Conservation (phyloP, 2,797 vertebrate species). For the Phoxinus dragarum region DNA sequence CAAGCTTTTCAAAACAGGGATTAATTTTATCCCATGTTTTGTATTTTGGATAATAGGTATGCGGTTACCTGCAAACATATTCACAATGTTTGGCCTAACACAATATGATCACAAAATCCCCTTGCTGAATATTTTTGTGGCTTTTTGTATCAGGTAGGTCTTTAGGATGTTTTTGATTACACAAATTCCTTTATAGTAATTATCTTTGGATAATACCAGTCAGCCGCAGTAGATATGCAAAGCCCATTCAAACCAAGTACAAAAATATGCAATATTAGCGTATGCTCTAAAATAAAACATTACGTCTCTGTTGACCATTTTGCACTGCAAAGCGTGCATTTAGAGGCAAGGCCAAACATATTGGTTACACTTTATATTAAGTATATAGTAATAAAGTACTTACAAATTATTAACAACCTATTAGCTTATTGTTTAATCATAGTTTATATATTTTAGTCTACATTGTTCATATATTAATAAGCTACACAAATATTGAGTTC, state of each 20-base stretch:
- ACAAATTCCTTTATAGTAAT: background rate
- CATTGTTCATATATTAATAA: too few species aligned
- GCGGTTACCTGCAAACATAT: conserved; percentile 21
- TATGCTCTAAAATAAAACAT: background rate
- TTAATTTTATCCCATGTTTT: background rate
- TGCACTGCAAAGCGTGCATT: background rate
- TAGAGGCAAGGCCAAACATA: too few species aligned
- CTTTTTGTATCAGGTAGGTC: background rate
- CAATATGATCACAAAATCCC: background rate
- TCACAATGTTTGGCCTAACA: background rate
- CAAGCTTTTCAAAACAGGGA: conserved; percentile 23
- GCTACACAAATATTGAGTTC: too few species aligned
- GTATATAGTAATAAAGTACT: too few species aligned
- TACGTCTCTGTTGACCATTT: background rate
- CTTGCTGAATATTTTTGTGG: background rate
- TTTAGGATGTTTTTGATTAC: background rate
- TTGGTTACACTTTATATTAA: too few species aligned
- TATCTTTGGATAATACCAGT: background rate
- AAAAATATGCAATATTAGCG: background rate
- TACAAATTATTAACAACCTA: too few species aligned
- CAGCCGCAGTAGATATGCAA: background rate
- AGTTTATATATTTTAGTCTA: too few species aligned
- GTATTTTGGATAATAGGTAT: conserved; percentile 13
- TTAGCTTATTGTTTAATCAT: too few species aligned
- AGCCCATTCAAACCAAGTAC: background rate